Evolutionary conservation across 2,888 invertebrate species (phyloP), one percentile per base, ranked within the genome.

Genomic region (Papilio elwesi): DNA sequence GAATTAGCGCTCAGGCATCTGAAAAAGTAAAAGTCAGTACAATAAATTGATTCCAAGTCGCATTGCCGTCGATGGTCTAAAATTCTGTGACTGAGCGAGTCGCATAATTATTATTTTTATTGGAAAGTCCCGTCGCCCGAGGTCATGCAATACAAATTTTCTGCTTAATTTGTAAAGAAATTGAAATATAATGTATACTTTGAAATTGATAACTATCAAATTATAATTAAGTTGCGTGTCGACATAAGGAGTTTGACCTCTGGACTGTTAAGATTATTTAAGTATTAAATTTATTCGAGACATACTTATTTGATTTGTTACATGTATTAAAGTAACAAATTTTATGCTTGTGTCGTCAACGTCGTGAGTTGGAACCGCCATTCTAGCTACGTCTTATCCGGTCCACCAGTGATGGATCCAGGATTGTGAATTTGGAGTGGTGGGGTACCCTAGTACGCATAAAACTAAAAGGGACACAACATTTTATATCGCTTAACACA

Each of bases 221-320:
- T 9, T 65, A 65, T 65, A 73, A 47, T 64, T 68, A 38, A 52
- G 15, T 73, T 66, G 70, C 73, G 73, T 73, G 73, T 48, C 51
- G 53, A 48, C 55, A 48, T 52, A 15, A 65, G 66, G 64, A 47
- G 48, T 49, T 69, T 68, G 70, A 74, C 71, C 74, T 59, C 51
- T 62, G 57, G 12, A 55, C 6, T 26, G 49, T 67, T 72, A 26
- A 59, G 7, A 12, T 26, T 11, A 55, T 2, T 43, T 11, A 55
- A 26, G 2, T 55, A 12, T 49, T 10, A 49, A 26, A 43, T 43
- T 43, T 26, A 26, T 26, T 26, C 11, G 10, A 5, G 26, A 55
- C 55, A 55, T 26, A 55, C 26, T 16, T 55, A 55, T 55, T 55
- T 57, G 26, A 57, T 57, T 57, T 57, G 9, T 57, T 26, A 55